Base-by-base conservation (phyloP, 1,140 invertebrate genomes). In the Limonius californicus region DNA sequence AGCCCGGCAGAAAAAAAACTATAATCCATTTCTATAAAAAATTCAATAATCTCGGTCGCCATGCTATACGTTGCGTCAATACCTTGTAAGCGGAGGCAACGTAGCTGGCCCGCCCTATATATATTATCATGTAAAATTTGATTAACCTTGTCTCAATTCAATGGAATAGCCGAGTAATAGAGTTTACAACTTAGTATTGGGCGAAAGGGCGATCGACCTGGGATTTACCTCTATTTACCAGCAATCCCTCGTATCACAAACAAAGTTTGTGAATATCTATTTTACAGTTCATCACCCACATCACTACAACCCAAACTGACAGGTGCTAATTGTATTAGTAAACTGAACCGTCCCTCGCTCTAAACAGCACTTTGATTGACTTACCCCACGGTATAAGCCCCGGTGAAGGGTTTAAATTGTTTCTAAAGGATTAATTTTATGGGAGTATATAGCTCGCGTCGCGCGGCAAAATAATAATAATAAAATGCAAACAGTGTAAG, bases 401-500 rank as follows among this genome's bases (percentile, higher is more conserved):
- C 35, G 2, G 23, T 27, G 35, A 39, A 39, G 35, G 35, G 35
- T 39, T 39, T 39, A 39, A 39, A 39, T 14, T 39, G 35, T 39
- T 39, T 39, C 35, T 39, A 39, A 39, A 39, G 35, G 35, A 39
- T 39, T 39, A 39, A 39, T 39, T 39, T 39, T 39, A 39, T 39
- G n/a, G 23, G 2, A 39, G 35, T 14, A 14, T 39, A 39, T 39
- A 39, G 35, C 2, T 39, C 35, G 8, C 11, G 35, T 39, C 2
- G 35, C 8, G 35, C 35, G 2, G 35, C 35, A 2, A 39, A 39
- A 39, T 39, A 39, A 39, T 39, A 39, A 39, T 39, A 39, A 39
- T 39, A 39, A 39, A 39, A 39, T 2, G 35, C 35, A 39, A 39
- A 39, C 35, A 39, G 3, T 39, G 35, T 39, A 39, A 39, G 35